phyloP scores from a whole-genome alignment of 2,888 invertebrate genomes.

The Hydroisotoma schaefferi region DNA sequence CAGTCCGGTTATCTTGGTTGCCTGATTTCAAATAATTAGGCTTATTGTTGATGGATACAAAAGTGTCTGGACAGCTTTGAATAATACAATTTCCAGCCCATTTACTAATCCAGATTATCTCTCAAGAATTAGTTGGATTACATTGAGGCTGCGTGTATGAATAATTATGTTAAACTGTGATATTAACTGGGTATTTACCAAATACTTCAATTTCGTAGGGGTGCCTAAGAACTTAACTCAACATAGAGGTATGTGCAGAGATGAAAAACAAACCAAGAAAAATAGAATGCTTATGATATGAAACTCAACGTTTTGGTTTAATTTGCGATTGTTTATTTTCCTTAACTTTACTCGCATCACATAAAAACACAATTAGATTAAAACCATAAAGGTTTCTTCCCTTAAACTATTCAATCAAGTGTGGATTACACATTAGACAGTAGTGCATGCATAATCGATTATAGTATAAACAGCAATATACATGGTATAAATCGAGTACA shows the following conservation, averaged over 20 bases:
- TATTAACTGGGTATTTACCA: too few relatives aligned
- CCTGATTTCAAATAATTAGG: background rate
- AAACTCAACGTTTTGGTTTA: background rate
- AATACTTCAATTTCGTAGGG: too few relatives aligned
- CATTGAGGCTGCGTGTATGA: too few relatives aligned
- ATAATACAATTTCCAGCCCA: constrained; percentile 2
- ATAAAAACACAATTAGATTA: constrained; percentile 2
- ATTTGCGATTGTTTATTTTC: background rate
- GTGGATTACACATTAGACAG: too few relatives aligned
- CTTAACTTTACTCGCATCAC: constrained; percentile 1
- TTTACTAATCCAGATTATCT: background rate
- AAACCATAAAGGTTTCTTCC: too few relatives aligned
- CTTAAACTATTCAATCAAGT: too few relatives aligned
- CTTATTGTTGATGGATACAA: background rate
- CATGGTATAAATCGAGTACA: too few relatives aligned
- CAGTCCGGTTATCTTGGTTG: background rate
- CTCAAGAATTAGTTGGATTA: background rate
- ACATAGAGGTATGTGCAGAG: too few relatives aligned
- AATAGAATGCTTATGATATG: background rate
- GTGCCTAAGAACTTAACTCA: too few relatives aligned
- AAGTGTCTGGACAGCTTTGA: background rate
- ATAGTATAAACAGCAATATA: too few relatives aligned
- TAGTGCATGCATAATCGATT: too few relatives aligned
- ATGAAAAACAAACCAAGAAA: background rate
- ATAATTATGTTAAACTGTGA: too few relatives aligned